Base-by-base conservation (phyloP, 2,113 vertebrate genomes). In the Plecotus auritus region DNA sequence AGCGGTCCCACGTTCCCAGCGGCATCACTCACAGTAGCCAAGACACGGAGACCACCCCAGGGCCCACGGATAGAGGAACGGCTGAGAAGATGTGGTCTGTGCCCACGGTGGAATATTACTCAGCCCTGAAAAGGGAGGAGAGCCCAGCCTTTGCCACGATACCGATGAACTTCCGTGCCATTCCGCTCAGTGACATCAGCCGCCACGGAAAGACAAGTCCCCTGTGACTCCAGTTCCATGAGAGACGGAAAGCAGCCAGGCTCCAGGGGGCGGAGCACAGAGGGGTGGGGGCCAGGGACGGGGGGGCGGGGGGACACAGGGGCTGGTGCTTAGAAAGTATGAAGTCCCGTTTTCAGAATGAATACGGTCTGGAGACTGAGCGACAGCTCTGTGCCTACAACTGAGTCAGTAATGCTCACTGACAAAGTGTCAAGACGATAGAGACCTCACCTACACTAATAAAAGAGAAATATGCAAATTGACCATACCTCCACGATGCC, bases 81-180 rank as follows among this genome's bases (percentile, higher is more conserved):
- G n/a, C 9, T 16, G 56, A 7, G 40, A 13, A 13, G 12, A 28
- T 0, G 40, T 20, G 56, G 42, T 13, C 0, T 0, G 35, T 17
- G 3, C 7, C 0, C 7, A 5, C 30, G 2, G 0, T 2, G 56
- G 22, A 28, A 35, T 2, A 23, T n/a, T 14, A 7, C 0, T 17
- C 54, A 8, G 32, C 32, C 56, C 40, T 42, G 0, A n/a, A 66
- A 45, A 22, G 28, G 40, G 10, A 49, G 61, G 22, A 1, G 16
- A 40, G 5, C 37, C 16, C 11, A 11, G 11, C 51, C 3, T 59
- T 45, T 37, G 56, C 0, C 0, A 32, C 22, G 32, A 7, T 8
- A 35, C 11, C 12, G 37, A 35, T 35, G 54, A 35, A 7, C 30
- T 10, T 26, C 16, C 69, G 26, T 20, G 30, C 22, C 70, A 0